Base-by-base conservation (phyloP, 2,113 vertebrate genomes). In the Notechis scutatus region DNA sequence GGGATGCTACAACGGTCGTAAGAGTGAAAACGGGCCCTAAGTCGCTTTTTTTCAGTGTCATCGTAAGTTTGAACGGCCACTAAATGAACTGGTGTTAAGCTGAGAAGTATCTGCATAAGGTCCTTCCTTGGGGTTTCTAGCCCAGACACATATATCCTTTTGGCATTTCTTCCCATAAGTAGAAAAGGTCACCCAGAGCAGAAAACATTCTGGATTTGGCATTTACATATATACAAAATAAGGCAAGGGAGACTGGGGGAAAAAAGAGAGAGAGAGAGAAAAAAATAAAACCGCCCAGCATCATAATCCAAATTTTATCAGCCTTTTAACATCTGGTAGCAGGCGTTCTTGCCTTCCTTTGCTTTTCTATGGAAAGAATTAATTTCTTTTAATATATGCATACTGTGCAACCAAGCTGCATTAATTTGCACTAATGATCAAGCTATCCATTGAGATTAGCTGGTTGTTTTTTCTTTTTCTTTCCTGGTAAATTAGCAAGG, bases 401-500 rank as follows among this genome's bases (percentile, higher is more conserved):
- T 95, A 95, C 94, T 94, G 94, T 96, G 95, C 95, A 95, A 95
- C 90, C 90, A 92, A 96, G 21, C 95, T 93, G 94, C 93, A 95
- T 95, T 97, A 96, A 97, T 96, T 96, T 9, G 85, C 93, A 89
- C 94, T 96, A 96, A 97, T 96, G 96, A 95, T 89, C 95, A 89
- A 59, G 96, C 94, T 93, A 95, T 95, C 97, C 95, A 89, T 90
- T 1, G 95, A 96, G 97, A 97, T 96, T 96, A 96, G 91, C 88
- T 93, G 91, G 24, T 0, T 3, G 55, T 61, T 61, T 26, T 26
- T 61, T 10, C 10, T 11, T 1, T 0, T 0, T 1, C 69, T 95
- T 97, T 96, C 96, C 96, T 95, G 93, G 95, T 90, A 96, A 96
- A 97, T 96, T 96, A 96, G 94, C 56, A 91, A 94, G 93, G 96